Percentiles rank a stretch among this genome's conserved stretches.
phyloP scores from a whole-genome alignment of 1,140 invertebrate species.

The Drosophila tani region DNA sequence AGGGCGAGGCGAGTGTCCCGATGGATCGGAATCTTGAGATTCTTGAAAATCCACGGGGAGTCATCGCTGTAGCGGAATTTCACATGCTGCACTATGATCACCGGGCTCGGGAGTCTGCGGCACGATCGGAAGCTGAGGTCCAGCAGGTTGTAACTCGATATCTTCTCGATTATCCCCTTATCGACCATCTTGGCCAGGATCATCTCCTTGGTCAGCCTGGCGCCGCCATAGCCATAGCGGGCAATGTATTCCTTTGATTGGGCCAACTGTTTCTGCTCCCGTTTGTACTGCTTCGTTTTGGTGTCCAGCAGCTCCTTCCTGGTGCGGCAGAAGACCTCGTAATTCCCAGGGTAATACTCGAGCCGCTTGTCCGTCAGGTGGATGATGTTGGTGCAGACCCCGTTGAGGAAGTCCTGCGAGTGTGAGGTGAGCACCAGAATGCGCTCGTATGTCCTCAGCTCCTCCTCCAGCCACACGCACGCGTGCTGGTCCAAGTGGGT shows the following conservation, averaged over 20 bases:
- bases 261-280: slow-evolving; percentile 99
- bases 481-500: slow-evolving; percentile 99
- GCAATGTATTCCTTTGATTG: slow-evolving; percentile 99
- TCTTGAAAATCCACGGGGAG: slow-evolving; percentile 97
- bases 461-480: slow-evolving; percentile 99
- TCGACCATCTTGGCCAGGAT: slow-evolving; percentile 99
- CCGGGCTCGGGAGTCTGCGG: slow-evolving; percentile 98
- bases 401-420: slow-evolving; percentile 99
- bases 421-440: slow-evolving; percentile 99
- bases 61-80: slow-evolving; percentile 96
- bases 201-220: slow-evolving; percentile 99
- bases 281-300: slow-evolving; percentile 99
- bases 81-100: slow-evolving; percentile 99
- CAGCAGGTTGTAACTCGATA: slow-evolving; percentile 94
- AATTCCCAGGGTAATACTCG: slow-evolving; percentile 98
- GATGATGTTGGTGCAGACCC: slow-evolving; percentile 99
- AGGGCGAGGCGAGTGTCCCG: slow-evolving; percentile 98
- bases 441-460: slow-evolving; percentile 97
- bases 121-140: slow-evolving; percentile 99
- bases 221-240: slow-evolving; percentile 99
- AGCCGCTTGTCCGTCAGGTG: slow-evolving; percentile 97
- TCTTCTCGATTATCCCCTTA: slow-evolving; percentile 97
- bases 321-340: slow-evolving; percentile 97
- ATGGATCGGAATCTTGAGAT: slow-evolving; percentile 99
- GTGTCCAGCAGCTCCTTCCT: slow-evolving; percentile 98